Base-by-base conservation (phyloP, 2,888 invertebrate genomes). In the Timema cristinae region DNA sequence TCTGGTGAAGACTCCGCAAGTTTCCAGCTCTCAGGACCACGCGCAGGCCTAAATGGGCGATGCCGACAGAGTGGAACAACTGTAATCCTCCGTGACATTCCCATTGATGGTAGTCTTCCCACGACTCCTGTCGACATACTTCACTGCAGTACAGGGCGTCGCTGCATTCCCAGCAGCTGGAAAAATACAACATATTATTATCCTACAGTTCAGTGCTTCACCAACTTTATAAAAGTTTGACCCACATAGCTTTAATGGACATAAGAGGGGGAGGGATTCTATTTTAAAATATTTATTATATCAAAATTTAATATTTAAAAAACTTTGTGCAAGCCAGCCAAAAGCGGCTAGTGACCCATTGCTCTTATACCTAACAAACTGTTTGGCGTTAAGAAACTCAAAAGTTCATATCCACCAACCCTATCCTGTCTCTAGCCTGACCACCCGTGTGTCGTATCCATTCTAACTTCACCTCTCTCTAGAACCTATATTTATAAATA, bases 11-110 rank as follows among this genome's bases (percentile, higher is more conserved):
- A 48, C 48, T 70, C 54, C 15, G 50, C 6, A 73, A 16, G 11
- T 50, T 77, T 74, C 79, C 84, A 77, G 79, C 87, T 16, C 78
- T 84, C 9, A 94, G 79, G 48, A 93, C 82, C 2, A 90, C 88
- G 80, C 86, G 86, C 56, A 92, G 83, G n/a, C 91, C 93, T 72
- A 93, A 86, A 81, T 93, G 92, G 0, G 89, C 91, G 73, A 94
- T 90, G 50, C 94, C 94, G 59, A 93, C 87, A 69, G 89, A 86
- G 71, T 88, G 85, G 80, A 90, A 89, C 11, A 94, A 82, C 59
- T 85, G 83, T 10, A 86, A 83, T 7, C 88, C 91, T 9, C 81
- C 81, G 13, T 50, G 54, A 79, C 94, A 95, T 81, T 94, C 91
- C 86, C 88, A 90, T 69, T 83, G 83, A 80, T 94, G 94, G 78